phyloP scores from a whole-genome alignment of 2,888 invertebrate genomes.

The Bimastos eiseni region DNA sequence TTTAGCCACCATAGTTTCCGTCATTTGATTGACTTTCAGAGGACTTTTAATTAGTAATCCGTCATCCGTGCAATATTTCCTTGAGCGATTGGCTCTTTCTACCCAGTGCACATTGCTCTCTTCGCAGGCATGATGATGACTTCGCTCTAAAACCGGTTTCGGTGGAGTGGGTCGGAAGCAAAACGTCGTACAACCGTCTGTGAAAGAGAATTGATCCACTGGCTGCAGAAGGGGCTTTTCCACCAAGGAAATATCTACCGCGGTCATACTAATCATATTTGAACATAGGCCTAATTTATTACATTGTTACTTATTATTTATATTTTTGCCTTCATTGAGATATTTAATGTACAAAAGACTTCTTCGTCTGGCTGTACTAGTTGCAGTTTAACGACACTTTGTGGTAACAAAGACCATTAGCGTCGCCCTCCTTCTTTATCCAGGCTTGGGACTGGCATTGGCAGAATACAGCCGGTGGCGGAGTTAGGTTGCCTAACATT shows the following conservation, averaged over 20 bases:
- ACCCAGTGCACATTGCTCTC: background rate
- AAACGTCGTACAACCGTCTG: slow-evolving; percentile 22
- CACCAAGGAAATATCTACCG: background rate
- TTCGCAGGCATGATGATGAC: background rate
- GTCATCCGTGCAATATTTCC: background rate
- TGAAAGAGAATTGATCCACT: background rate
- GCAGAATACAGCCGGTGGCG: too few species aligned
- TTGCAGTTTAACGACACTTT: too few species aligned
- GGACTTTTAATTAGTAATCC: too few species aligned
- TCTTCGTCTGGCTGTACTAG: too few species aligned
- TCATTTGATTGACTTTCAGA: background rate
- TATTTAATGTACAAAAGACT: too few species aligned
- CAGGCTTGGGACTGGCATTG: too few species aligned
- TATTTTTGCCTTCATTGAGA: too few species aligned
- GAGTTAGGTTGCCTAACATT: too few species aligned
- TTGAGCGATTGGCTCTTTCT: background rate
- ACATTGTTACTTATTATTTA: background rate
- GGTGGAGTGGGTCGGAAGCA: background rate
- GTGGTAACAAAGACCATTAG: too few species aligned
- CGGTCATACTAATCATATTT: background rate
- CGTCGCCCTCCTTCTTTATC: too few species aligned
- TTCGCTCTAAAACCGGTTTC: background rate
- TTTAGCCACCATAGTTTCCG: background rate
- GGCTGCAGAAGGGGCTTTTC: background rate
- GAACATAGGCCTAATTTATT: too few species aligned